Conservation (phyloP, 2,113 vertebrate species). For the Dunckerocampus dactyliophorus region DNA sequence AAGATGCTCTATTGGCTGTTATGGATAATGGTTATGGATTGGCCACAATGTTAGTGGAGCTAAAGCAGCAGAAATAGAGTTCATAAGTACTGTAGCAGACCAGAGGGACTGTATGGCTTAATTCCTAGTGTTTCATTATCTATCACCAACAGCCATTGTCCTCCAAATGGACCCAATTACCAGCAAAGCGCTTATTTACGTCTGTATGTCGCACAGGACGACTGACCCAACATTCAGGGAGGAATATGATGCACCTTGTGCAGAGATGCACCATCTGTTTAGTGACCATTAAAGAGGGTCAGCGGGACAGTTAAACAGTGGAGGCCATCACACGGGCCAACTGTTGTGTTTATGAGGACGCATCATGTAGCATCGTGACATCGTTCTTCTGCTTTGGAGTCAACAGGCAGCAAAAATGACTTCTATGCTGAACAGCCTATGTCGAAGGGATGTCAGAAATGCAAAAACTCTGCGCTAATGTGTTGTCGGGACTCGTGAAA, state of each 20-base stretch:
- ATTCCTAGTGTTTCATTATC: slow-evolving; percentile 58
- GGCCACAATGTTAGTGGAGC: no score
- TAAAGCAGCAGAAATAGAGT: no score
- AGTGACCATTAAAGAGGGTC: slow-evolving; percentile 41
- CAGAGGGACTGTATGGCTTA: slow-evolving; percentile 41
- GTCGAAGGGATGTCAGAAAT: slow-evolving; percentile 14
- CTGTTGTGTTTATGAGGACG: slow-evolving; percentile 34
- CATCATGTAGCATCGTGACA: slow-evolving; percentile 2
- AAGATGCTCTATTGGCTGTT: no score
- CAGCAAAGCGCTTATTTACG: slow-evolving; percentile 33
- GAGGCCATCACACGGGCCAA: slow-evolving; percentile 39
- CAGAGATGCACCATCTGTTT: slow-evolving; percentile 38
- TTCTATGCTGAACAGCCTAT: slow-evolving; percentile 37
- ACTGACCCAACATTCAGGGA: slow-evolving; percentile 12
- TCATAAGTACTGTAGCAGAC: neutral
- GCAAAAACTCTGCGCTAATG: slow-evolving; percentile 35
- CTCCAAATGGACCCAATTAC: slow-evolving; percentile 60
- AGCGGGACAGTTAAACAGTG: slow-evolving; percentile 25
- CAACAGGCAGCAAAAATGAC: slow-evolving; percentile 31
- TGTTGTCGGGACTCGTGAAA: slow-evolving; percentile 37
- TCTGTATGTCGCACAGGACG: slow-evolving; percentile 2
- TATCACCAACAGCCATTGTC: slow-evolving; percentile 50
- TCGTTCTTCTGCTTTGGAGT: slow-evolving; percentile 13
- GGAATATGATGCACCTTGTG: slow-evolving; percentile 33
- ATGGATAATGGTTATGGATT: no score